phyloP scores from a whole-genome alignment of 2,113 vertebrate species.

The Alligator sinensis region DNA sequence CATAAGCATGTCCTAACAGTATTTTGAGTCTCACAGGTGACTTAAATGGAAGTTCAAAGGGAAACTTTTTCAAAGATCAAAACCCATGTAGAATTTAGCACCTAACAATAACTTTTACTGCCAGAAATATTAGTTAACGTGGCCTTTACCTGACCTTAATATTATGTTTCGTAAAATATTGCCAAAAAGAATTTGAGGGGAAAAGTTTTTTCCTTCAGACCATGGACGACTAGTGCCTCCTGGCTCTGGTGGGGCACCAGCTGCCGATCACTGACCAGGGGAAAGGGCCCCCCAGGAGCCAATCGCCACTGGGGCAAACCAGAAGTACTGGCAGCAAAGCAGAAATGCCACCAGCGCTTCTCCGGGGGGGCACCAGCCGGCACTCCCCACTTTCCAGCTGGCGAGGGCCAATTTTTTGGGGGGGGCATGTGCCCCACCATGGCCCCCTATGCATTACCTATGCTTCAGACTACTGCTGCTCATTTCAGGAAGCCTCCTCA shows the following conservation, averaged over 20 bases:
- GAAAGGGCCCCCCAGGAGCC: no score
- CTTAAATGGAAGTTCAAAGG: slow-evolving; percentile 37
- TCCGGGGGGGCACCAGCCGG: no score
- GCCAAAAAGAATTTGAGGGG: slow-evolving; percentile 24
- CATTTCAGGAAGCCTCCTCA: background rate
- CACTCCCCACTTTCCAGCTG: no score
- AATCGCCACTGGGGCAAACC: no score
- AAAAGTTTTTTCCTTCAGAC: background rate
- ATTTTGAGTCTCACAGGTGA: slow-evolving; percentile 11
- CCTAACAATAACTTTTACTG: slow-evolving; percentile 34
- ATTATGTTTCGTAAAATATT: slow-evolving; percentile 29
- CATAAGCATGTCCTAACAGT: background rate
- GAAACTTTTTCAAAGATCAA: slow-evolving; percentile 7
- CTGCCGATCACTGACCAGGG: no score
- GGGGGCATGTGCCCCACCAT: no score
- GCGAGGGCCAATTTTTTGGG: no score
- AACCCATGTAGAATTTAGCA: background rate
- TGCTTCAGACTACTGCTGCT: slow-evolving; percentile 39
- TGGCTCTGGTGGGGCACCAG: no score
- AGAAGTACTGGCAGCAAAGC: no score
- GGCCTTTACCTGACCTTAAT: slow-evolving; percentile 61
- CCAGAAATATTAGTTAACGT: slow-evolving; percentile 1
- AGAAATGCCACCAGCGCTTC: no score
- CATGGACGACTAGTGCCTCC: no score
- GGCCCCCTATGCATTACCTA: no score